A percentile compares a stretch with the other conserved stretches of the same genome.
Evolutionary conservation across 2,113 vertebrate genomes (phyloP).

Genomic region (Crotalus horridus): DNA sequence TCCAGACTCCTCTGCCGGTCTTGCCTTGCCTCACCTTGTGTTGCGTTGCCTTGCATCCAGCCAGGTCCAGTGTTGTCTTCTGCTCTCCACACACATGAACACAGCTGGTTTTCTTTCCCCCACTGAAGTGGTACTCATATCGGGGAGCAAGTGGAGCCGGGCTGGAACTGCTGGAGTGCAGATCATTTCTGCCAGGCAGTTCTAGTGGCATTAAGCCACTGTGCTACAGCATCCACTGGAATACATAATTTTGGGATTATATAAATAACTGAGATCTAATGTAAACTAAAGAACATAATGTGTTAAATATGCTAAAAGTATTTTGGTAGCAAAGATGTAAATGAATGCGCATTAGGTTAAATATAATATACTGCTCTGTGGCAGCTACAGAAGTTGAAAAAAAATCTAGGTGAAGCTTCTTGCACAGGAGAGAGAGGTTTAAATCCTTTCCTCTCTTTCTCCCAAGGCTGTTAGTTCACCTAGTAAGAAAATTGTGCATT

Average conservation of each 20-base stretch:
- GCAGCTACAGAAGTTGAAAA: neutral
- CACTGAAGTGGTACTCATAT: neutral
- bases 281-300: neutral
- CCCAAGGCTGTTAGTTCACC: neutral
- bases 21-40: neutral
- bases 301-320: neutral
- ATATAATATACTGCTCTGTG: neutral
- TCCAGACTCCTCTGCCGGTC: neutral
- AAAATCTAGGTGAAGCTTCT: neutral
- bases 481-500: neutral
- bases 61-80: neutral
- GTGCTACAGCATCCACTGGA: neutral
- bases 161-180: neutral
- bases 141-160: neutral
- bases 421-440: neutral
- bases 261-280: neutral
- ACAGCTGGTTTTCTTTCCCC: neutral
- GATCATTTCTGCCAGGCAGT: neutral
- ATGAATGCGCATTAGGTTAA: neutral
- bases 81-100: neutral
- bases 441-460: neutral
- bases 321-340: neutral
- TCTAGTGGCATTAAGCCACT: neutral
- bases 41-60: neutral
- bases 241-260: neutral